Conservation (phyloP, 2,797 vertebrate species). For the Sardinella longiceps region DNA sequence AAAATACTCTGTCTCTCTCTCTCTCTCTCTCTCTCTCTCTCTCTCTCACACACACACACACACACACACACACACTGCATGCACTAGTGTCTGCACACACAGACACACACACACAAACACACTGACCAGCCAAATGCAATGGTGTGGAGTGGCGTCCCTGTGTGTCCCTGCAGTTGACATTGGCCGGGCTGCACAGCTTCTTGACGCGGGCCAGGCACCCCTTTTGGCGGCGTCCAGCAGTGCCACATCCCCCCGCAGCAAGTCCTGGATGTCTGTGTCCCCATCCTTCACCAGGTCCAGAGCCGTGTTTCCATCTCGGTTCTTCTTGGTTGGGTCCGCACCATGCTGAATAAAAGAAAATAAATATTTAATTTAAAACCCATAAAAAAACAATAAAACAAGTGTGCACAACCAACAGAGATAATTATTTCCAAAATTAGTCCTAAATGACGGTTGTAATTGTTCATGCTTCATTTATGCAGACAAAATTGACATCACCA, state of each 20-base stretch:
- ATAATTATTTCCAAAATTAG: too few relatives aligned
- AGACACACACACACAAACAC: not conserved
- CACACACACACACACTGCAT: not conserved
- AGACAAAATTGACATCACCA: too few relatives aligned
- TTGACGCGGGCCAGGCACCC: slow-evolving; percentile 95
- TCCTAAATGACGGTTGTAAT: too few relatives aligned
- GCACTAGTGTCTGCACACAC: not conserved
- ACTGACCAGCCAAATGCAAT: slow-evolving; percentile 91
- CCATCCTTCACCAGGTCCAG: slow-evolving; percentile 97
- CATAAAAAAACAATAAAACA: too few relatives aligned
- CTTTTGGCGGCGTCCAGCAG: slow-evolving; percentile 96
- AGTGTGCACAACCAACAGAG: too few relatives aligned
- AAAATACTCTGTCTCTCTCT: too few relatives aligned
- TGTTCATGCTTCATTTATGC: too few relatives aligned
- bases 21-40: too few relatives aligned
- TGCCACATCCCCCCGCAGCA: slow-evolving; percentile 93
- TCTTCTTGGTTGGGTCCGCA: slow-evolving; percentile 96
- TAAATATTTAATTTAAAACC: too few relatives aligned
- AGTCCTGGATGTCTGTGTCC: slow-evolving; percentile 96
- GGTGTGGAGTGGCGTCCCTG: slow-evolving; percentile 98
- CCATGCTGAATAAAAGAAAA: slow-evolving; percentile 79
- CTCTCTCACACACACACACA: not conserved
- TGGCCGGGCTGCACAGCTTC: slow-evolving; percentile 93
- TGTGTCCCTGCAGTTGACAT: slow-evolving; percentile 96
- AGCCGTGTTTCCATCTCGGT: slow-evolving; percentile 94